These are phyloP conservation scores for Carposina sasakii DNA, from an alignment of 1,140 invertebrate genomes.

Conservation along the genomic window DNA sequence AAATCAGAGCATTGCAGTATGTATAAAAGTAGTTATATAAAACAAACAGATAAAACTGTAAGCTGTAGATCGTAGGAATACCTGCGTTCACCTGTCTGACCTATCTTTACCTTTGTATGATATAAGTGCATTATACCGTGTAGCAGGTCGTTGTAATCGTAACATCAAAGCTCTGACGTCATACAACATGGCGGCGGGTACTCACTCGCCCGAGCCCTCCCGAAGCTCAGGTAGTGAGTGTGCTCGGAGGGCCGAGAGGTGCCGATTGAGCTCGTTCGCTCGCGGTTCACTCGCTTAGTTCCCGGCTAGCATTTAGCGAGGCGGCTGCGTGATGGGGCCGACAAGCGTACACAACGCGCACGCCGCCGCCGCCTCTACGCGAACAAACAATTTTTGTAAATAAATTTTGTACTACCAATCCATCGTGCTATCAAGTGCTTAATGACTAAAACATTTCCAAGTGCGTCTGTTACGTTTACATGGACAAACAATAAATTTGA, in stretches of 20 bases:
- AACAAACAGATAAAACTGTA: too few species aligned
- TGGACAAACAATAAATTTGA: too few species aligned
- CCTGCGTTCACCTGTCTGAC: too few species aligned
- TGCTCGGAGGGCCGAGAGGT: slow-evolving; percentile 32
- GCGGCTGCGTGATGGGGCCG: slow-evolving; percentile 55
- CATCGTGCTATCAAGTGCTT: slow-evolving; percentile 23
- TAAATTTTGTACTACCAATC: slow-evolving; percentile 55
- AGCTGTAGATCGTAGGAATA: too few species aligned
- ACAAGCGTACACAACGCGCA: slow-evolving; percentile 43
- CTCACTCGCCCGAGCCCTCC: background rate
- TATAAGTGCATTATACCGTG: too few species aligned
- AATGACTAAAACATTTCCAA: background rate
- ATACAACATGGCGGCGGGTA: slow-evolving; percentile 47
- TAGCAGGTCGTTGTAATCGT: too few species aligned
- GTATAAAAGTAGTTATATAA: too few species aligned
- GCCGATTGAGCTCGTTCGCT: slow-evolving; percentile 37
- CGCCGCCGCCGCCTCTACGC: slow-evolving; percentile 68
- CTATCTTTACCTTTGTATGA: too few species aligned
- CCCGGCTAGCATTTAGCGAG: slow-evolving; percentile 67
- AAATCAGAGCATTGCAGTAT: too few species aligned
- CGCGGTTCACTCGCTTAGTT: slow-evolving; percentile 47
- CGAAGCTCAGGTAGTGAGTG: slow-evolving; percentile 35
- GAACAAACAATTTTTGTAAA: slow-evolving; percentile 68
- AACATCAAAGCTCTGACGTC: slow-evolving; percentile 55
- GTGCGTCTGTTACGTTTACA: background rate